Base-by-base conservation (phyloP, 2,797 vertebrate species). In the Falco berigora region DNA sequence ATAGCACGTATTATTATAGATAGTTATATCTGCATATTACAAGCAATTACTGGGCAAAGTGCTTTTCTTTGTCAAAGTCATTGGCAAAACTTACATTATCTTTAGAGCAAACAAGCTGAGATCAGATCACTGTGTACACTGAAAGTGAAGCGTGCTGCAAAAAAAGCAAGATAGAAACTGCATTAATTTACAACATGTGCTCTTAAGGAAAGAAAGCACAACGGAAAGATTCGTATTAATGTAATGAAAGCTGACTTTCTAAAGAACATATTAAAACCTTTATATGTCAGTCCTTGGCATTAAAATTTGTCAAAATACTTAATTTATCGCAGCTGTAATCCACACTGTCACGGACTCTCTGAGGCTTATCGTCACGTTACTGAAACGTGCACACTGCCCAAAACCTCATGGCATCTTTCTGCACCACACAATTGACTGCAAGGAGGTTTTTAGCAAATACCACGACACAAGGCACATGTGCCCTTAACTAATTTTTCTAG, bases 1-100 rank as follows among this genome's bases (percentile, higher is more conserved):
- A 19, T 9, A 88, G 40, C 63, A 90, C 1, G 0, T 74, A 49
- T 44, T 69, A 55, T 46, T 88, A 91, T 8, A 79, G 47, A 68
- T 53, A 93, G 71, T 67, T 92, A 85, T 63, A 93, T 87, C 68
- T 91, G 61, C 78, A 78, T 91, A 95, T 95, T 95, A 95, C 81
- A 90, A 95, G 94, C 68, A 91, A 96, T 94, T 92, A 93, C 87
- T 52, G 53, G 72, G 94, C 68, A 87, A 95, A 96, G 79, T 78
- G 85, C 62, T 95, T 89, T 92, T 72, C 85, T 94, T 94, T 77
- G 75, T 84, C 91, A 94, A 90, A 94, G 95, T 92, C 94, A 78
- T 15, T 86, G 91, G 85, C 79, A 95, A 92, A 94, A 95, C 85
- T 94, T 90, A 42, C 30, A 24, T 80, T 83, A 81, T 86, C 82